These are phyloP conservation scores for Anguilla pacifica DNA, from an alignment of 2,797 vertebrate genomes.

Conservation along the genomic window DNA sequence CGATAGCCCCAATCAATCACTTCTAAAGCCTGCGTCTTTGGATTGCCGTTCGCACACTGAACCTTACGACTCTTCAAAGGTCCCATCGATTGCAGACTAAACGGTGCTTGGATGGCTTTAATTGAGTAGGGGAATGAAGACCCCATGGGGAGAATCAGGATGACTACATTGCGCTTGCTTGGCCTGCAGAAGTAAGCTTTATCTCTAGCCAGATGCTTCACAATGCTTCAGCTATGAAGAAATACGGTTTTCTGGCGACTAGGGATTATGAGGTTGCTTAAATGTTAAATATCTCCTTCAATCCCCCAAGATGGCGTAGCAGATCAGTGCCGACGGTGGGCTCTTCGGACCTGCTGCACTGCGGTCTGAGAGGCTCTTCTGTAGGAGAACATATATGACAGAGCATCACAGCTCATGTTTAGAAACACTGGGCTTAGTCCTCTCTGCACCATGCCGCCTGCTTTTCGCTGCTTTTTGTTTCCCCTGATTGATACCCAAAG, in stretches of 20 bases:
- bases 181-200: not conserved
- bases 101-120: not conserved
- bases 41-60: not conserved
- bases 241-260: not conserved
- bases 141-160: not conserved
- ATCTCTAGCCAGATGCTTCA: not conserved
- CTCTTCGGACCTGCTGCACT: not conserved
- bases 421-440: not conserved
- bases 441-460: not conserved
- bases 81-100: not conserved
- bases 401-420: not conserved
- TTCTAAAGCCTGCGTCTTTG: not conserved
- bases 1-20: not conserved
- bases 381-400: not conserved
- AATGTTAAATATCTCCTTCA: not conserved
- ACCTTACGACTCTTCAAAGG: not conserved
- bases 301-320: not conserved
- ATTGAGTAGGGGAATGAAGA: not conserved
- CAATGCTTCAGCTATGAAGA: not conserved
- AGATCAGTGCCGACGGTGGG: not conserved
- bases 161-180: not conserved
- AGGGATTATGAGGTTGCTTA: not conserved
- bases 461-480: not conserved
- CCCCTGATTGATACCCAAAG: not conserved
- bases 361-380: not conserved